Conservation (phyloP, 2,113 vertebrate genomes). For the Cervus canadensis region DNA sequence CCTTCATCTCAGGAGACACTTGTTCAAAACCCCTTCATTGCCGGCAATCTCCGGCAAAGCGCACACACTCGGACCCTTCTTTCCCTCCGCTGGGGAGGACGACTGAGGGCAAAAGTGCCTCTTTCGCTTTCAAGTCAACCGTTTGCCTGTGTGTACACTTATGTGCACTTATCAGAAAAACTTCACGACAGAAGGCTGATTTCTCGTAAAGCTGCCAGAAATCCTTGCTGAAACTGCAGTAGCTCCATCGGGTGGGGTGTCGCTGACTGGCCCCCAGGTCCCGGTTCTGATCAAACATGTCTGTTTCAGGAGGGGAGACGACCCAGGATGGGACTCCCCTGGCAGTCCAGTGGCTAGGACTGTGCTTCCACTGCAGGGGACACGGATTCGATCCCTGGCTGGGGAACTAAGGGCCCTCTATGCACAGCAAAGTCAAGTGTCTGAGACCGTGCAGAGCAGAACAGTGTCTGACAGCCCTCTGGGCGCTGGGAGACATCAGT, state of each 20-base stretch:
- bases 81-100: neutral
- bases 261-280: rapidly evolving
- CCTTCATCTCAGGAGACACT: neutral
- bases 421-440: no score
- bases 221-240: rapidly evolving
- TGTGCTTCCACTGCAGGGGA: neutral
- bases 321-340: rapidly evolving
- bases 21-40: rapidly evolving
- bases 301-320: neutral
- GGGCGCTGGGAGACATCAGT: neutral
- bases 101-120: rapidly evolving
- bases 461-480: rapidly evolving
- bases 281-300: rapidly evolving
- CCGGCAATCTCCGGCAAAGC: no score
- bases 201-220: neutral
- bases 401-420: neutral
- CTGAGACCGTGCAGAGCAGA: rapidly evolving
- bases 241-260: rapidly evolving
- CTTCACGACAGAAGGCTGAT: rapidly evolving
- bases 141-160: rapidly evolving
- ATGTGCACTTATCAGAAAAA: neutral
- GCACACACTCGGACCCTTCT: rapidly evolving
- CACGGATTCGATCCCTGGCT: neutral
- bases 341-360: neutral
- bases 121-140: neutral